A percentile compares a stretch with the other conserved stretches of the same genome.
Conservation (phyloP, 2,888 invertebrate species). For the Cabera pusaria region DNA sequence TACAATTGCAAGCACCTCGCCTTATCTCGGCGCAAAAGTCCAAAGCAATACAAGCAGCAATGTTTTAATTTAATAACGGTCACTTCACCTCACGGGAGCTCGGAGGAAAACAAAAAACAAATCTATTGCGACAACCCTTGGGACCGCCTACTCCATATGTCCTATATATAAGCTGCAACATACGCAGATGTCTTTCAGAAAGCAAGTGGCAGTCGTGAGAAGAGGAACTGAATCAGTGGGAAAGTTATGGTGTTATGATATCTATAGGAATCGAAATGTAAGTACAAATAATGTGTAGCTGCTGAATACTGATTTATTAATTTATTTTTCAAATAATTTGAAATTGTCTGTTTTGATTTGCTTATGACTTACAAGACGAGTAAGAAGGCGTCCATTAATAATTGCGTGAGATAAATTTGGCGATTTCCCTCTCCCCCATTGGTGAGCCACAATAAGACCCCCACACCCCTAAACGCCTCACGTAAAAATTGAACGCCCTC, state of each 20-base stretch:
- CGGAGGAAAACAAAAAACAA: conserved; percentile 54
- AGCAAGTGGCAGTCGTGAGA: conserved; percentile 29
- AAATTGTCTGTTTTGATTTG: too few relatives aligned
- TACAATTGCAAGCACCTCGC: too few relatives aligned
- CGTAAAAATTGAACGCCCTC: too few relatives aligned
- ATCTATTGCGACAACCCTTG: conserved; percentile 64
- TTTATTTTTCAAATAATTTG: too few relatives aligned
- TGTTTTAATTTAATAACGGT: conserved; percentile 81
- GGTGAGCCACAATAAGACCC: too few relatives aligned
- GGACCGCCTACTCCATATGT: conserved; percentile 46
- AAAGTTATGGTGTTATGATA: conserved; percentile 17
- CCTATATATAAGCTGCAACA: conserved; percentile 61
- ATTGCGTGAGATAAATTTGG: too few relatives aligned
- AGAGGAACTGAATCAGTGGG: background rate
- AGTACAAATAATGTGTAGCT: too few relatives aligned
- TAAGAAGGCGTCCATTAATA: too few relatives aligned
- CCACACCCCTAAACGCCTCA: too few relatives aligned
- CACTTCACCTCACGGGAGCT: conserved; percentile 47
- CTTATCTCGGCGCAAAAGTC: conserved; percentile 49
- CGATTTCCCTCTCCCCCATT: too few relatives aligned
- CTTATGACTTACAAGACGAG: too few relatives aligned
- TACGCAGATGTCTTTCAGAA: conserved; percentile 38
- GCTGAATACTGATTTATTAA: too few relatives aligned
- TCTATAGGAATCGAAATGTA: conserved; percentile 6
- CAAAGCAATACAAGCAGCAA: conserved; percentile 61